phyloP scores from a whole-genome alignment of 2,113 vertebrate species.

The Zingel zingel region DNA sequence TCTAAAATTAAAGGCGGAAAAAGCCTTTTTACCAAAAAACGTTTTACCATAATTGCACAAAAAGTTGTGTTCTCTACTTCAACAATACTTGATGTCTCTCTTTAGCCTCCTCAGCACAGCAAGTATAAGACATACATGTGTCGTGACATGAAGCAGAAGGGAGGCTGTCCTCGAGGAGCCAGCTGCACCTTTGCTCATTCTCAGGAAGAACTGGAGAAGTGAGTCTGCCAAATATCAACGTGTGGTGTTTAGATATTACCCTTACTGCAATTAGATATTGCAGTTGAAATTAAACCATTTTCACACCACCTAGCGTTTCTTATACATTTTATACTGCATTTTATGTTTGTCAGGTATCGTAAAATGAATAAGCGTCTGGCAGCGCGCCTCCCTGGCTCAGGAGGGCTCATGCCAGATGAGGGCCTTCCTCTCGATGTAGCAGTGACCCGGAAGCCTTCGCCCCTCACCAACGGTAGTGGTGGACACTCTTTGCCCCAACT shows the following conservation, averaged over 20 bases:
- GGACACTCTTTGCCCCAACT: conserved; percentile 89
- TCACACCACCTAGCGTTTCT: not conserved
- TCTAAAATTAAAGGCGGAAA: too few relatives aligned
- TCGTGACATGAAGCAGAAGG: conserved; percentile 98
- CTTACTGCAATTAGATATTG: not conserved
- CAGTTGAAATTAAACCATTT: not conserved
- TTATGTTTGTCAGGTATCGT: conserved; percentile 88
- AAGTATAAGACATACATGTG: conserved; percentile 99
- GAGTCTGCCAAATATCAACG: conserved; percentile 73
- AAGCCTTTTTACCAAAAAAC: too few relatives aligned
- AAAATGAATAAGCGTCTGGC: conserved; percentile 98
- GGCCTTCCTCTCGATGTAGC: conserved; percentile 86
- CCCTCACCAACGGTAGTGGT: conserved; percentile 91
- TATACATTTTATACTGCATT: not conserved
- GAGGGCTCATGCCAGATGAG: conserved; percentile 91
- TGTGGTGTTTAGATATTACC: not conserved
- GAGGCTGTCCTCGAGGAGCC: conserved; percentile 96
- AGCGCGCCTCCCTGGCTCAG: conserved; percentile 89
- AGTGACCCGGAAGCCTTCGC: conserved; percentile 88
- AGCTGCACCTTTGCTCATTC: conserved; percentile 99
- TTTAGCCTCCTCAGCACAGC: conserved; percentile 96
- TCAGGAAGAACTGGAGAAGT: conserved; percentile 99
- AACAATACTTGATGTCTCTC: conserved; percentile 15
- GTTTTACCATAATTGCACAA: not conserved
- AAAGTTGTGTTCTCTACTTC: not conserved